phyloP scores from a whole-genome alignment of 2,888 invertebrate species.

The Eulithis prunata region DNA sequence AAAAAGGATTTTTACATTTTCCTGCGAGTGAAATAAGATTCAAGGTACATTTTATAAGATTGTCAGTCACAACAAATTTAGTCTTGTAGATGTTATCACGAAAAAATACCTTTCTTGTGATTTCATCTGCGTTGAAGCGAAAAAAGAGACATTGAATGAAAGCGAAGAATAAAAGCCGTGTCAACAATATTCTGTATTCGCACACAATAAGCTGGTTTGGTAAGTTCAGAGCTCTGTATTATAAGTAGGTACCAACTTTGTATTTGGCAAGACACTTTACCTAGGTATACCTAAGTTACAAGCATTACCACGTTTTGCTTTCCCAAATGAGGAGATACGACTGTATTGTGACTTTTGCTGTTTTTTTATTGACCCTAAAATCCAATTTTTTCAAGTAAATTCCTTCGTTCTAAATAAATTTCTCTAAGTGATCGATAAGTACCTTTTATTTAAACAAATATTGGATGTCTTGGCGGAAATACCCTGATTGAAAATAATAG shows the following conservation, averaged over 20 bases:
- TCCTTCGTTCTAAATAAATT: not conserved
- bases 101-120: slow-evolving; percentile 38
- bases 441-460: slow-evolving; percentile 36
- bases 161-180: slow-evolving; percentile 27
- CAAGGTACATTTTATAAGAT: slow-evolving; percentile 30
- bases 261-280: too few species aligned
- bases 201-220: slow-evolving; percentile 6
- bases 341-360: too few species aligned
- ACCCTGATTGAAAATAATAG: slow-evolving; percentile 59
- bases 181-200: slow-evolving; percentile 8
- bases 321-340: too few species aligned
- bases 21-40: slow-evolving; percentile 27
- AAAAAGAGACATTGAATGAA: slow-evolving; percentile 36
- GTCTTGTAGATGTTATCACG: slow-evolving; percentile 34
- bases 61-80: slow-evolving; percentile 38
- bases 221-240: too few species aligned
- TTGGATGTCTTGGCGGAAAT: slow-evolving; percentile 49
- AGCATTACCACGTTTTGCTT: too few species aligned
- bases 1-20: slow-evolving; percentile 22
- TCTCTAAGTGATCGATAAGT: slow-evolving; percentile 27
- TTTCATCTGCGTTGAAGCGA: slow-evolving; percentile 39
- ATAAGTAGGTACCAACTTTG: not conserved
- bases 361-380: too few species aligned
- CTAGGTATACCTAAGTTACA: too few species aligned
- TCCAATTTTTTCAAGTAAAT: not conserved